Evolutionary conservation across 2,888 invertebrate genomes (phyloP).

Genomic region (Actias luna): DNA sequence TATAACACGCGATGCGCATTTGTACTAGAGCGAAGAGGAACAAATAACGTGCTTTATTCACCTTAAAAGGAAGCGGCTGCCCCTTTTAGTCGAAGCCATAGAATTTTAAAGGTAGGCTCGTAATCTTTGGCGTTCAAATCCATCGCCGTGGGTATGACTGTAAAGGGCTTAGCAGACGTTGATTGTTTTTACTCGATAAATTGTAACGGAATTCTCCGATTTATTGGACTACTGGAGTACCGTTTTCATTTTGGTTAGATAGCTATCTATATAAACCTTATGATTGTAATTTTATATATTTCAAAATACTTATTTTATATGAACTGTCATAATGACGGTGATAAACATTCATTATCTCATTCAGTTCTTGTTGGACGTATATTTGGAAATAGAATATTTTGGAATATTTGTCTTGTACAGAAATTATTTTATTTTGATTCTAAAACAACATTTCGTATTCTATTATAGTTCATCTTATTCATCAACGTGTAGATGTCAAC

Average conservation of each 20-base stretch:
- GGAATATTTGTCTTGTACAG: too few relatives aligned
- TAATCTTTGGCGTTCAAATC: background rate
- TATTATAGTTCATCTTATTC: too few relatives aligned
- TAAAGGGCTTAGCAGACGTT: background rate
- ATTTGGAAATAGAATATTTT: too few relatives aligned
- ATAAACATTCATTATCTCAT: background rate
- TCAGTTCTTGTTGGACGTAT: background rate
- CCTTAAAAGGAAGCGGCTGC: slow-evolving; percentile 6
- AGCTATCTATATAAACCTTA: background rate
- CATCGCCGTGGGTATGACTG: background rate
- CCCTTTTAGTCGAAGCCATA: slow-evolving; percentile 7
- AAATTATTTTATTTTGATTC: too few relatives aligned
- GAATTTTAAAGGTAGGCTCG: slow-evolving; percentile 2
- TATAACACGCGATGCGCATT: slow-evolving; percentile 26
- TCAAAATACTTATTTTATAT: too few relatives aligned
- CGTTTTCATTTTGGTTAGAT: background rate
- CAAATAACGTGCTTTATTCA: slow-evolving; percentile 5
- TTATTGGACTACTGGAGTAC: background rate
- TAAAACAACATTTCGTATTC: too few relatives aligned
- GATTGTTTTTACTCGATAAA: slow-evolving; percentile 1
- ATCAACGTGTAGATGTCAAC: too few relatives aligned
- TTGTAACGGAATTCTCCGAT: background rate
- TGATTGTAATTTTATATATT: too few relatives aligned
- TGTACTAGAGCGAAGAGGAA: slow-evolving; percentile 11
- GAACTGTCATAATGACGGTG: background rate